phyloP scores from a whole-genome alignment of 2,113 vertebrate genomes.

The Camarhynchus parvulus region DNA sequence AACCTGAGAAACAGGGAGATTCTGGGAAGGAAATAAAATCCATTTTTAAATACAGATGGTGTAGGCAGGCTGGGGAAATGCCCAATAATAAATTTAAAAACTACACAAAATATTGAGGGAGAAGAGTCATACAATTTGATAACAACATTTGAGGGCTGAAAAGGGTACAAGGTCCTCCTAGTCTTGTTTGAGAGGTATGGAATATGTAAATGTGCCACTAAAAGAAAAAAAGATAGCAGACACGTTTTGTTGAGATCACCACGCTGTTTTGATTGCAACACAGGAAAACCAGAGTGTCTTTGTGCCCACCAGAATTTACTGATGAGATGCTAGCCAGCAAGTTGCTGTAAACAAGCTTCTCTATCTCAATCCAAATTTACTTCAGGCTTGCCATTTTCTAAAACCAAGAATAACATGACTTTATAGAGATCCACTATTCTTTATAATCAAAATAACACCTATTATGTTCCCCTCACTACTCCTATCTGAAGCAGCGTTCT shows the following conservation, averaged over 20 bases:
- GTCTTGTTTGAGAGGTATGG: background rate
- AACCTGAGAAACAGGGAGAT: background rate
- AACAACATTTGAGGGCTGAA: background rate
- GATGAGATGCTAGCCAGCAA: background rate
- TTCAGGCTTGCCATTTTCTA: background rate
- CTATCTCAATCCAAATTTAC: background rate
- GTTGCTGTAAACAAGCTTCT: constrained; percentile 14
- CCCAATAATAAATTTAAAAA: background rate
- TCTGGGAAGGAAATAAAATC: background rate
- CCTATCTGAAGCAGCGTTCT: background rate
- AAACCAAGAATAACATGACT: constrained; percentile 18
- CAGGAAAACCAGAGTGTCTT: background rate
- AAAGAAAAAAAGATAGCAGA: background rate
- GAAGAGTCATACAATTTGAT: background rate
- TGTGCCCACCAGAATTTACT: background rate
- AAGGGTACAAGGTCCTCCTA: background rate
- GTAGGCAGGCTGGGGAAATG: background rate
- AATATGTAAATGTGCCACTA: background rate
- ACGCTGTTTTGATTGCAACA: background rate
- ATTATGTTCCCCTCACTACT: background rate
- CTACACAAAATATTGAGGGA: background rate
- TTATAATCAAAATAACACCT: constrained; percentile 12
- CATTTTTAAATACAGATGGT: background rate
- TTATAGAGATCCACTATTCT: constrained; percentile 33
- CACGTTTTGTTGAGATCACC: background rate